Percentiles rank a stretch among this genome's conserved stretches.
phyloP scores from a whole-genome alignment of 1,140 invertebrate genomes.

The Proctacanthus coquilletti region DNA sequence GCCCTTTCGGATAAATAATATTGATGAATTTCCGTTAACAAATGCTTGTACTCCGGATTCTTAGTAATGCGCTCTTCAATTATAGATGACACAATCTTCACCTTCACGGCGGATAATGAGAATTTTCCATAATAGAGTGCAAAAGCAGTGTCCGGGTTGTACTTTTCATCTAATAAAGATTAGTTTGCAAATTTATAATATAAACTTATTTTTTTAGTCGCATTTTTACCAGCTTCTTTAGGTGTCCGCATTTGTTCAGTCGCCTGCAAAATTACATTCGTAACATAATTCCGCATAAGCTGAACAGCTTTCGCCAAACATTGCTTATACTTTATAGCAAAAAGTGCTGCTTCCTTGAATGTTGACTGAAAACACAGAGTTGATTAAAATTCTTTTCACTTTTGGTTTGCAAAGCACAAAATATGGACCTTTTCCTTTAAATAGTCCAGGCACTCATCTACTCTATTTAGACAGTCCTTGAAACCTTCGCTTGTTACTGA shows the following conservation, averaged over 20 bases:
- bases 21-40: conserved; percentile 70
- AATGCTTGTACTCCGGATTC: conserved; percentile 56
- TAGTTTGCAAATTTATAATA: neutral
- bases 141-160: conserved; percentile 58
- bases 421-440: conserved; percentile 54
- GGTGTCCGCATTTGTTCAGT: conserved; percentile 52
- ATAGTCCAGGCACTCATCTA: conserved; percentile 79
- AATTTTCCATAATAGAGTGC: conserved; percentile 90
- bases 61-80: conserved; percentile 60
- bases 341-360: conserved; percentile 57
- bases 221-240: conserved; percentile 27
- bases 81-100: conserved; percentile 64
- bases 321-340: conserved; percentile 60
- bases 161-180: neutral
- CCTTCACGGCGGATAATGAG: conserved; percentile 68
- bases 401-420: conserved; percentile 4
- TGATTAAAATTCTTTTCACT: conserved; percentile 2
- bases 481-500: conserved; percentile 72
- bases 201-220: conserved; percentile 21
- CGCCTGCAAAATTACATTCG: conserved; percentile 53
- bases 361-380: conserved; percentile 32
- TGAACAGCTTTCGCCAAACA: conserved; percentile 63
- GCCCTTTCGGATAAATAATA: conserved; percentile 67
- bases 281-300: conserved; percentile 60
- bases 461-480: conserved; percentile 60